phyloP scores from a whole-genome alignment of 1,140 invertebrate species.

The Leptinotarsa lineolata region DNA sequence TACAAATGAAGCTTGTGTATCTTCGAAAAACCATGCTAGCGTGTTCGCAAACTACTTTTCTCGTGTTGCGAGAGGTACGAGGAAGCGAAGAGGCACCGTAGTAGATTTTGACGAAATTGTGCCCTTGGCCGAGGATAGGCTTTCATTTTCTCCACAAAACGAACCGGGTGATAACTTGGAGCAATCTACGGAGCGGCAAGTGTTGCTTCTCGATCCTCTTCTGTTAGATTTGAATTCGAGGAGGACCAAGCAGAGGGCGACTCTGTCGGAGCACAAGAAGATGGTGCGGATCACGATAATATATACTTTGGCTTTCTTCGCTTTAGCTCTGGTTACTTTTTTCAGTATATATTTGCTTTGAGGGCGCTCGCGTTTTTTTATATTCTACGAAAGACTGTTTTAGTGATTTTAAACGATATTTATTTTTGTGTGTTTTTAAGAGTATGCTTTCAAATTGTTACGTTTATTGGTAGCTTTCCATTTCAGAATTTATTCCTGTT shows the following conservation, averaged over 20 bases:
- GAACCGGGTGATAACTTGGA: neutral
- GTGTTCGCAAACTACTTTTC: constrained; percentile 30
- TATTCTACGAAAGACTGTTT: neutral
- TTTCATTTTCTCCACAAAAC: neutral
- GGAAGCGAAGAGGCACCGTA: constrained; percentile 31
- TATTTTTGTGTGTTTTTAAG: constrained; percentile 18
- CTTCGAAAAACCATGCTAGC: constrained; percentile 15
- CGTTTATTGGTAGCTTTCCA: neutral
- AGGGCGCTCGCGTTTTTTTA: neutral
- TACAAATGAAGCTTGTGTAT: neutral
- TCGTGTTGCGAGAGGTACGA: constrained; percentile 23
- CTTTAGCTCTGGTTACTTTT: constrained; percentile 60
- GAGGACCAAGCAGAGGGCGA: constrained; percentile 46
- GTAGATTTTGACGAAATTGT: constrained; percentile 50
- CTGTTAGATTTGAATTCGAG: constrained; percentile 50
- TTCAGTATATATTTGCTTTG: constrained; percentile 61
- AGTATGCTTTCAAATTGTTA: constrained; percentile 10
- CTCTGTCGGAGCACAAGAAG: constrained; percentile 57
- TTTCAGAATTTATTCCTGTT: constrained; percentile 1
- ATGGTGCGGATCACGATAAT: constrained; percentile 59
- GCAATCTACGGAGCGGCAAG: constrained; percentile 35
- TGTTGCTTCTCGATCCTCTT: constrained; percentile 60
- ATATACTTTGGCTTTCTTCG: constrained; percentile 60
- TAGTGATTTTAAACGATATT: constrained; percentile 30
- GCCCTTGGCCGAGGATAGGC: constrained; percentile 36